Evolutionary conservation across 2,888 invertebrate genomes (phyloP), one percentile per base, ranked within the genome.

Genomic region (Molorchus minor): DNA sequence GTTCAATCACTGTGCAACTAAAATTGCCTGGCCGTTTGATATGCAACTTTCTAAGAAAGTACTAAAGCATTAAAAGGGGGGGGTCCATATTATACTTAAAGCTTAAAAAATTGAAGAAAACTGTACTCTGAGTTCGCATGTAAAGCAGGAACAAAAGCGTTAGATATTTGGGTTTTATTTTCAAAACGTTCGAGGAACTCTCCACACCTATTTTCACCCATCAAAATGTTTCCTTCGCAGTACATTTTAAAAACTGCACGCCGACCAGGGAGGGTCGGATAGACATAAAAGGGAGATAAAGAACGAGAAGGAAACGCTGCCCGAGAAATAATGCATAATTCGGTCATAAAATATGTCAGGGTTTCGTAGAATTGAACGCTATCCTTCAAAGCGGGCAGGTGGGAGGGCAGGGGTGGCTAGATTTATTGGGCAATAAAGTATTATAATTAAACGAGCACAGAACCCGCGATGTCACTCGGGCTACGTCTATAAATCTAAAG

Each of bases 371-470:
- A 87, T 86, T 86, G 87, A 87, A 86, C 86, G 86, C 85, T 86
- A 86, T 86, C 86, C 82, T 80, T 82, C 82, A 82, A 82, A 81
- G 80, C 77, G 72, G 73, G 75, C 70, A 67, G 72, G 77, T 68
- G 79, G 81, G 83, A n/a, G 82, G 81, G 81, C 82, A 80, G 74
- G 76, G 72, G 71, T 72, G 82, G 77, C 74, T 82, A 88, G 88
- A 88, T 88, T 88, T 88, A 88, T 88, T 85, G 87, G 85, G 85
- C 87, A 87, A 88, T 88, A 88, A 88, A 88, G 87, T 88, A 88
- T 88, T 88, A 88, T 88, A 88, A 88, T 88, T 88, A 88, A 88
- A 88, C 87, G 87, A 85, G 82, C 80, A 78, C 79, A 78, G 80
- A 79, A 76, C 79, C 79, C 78, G 79, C 80, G 81, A 80, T 82